These are phyloP conservation scores for Lacanobia oleracea DNA, from an alignment of 2,888 invertebrate species.

Conservation along the genomic window DNA sequence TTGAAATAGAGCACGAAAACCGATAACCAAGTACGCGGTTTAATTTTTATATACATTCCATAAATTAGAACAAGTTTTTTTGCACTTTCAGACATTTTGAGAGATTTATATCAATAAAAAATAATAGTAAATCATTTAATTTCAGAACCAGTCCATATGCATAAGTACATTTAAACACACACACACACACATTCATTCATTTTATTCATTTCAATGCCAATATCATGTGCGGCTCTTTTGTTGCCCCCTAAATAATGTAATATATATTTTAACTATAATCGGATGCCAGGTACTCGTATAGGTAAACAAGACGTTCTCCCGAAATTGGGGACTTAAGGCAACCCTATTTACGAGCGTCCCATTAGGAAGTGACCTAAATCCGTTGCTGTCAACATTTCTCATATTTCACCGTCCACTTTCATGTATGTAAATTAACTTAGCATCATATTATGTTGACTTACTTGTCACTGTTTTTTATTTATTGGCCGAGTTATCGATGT, in stretches of 20 bases:
- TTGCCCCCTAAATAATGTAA: constrained; percentile 25
- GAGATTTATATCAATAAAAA: not conserved
- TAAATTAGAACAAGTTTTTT: not conserved
- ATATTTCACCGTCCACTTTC: constrained; percentile 65
- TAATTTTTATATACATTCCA: not conserved
- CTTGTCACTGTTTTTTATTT: constrained; percentile 39
- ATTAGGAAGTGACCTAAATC: constrained; percentile 78
- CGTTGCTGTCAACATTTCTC: constrained; percentile 74
- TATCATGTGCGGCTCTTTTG: not conserved
- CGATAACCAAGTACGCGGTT: not conserved
- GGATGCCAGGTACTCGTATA: constrained; percentile 57
- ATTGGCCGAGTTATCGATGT: constrained; percentile 10
- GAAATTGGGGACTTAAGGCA: constrained; percentile 72
- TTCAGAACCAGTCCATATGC: too few relatives aligned
- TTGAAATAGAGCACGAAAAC: constrained; percentile 1
- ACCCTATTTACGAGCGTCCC: constrained; percentile 72
- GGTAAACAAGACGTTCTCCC: constrained; percentile 70
- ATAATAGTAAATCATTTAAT: too few relatives aligned
- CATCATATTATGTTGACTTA: constrained; percentile 50
- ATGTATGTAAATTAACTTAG: constrained; percentile 66
- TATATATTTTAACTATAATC: constrained; percentile 49
- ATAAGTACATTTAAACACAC: too few relatives aligned
- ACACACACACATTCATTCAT: too few relatives aligned
- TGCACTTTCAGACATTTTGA: not conserved
- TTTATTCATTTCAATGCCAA: too few relatives aligned